These are phyloP conservation scores for Phortica variegata DNA, from an alignment of 1,140 invertebrate genomes.

Conservation along the genomic window DNA sequence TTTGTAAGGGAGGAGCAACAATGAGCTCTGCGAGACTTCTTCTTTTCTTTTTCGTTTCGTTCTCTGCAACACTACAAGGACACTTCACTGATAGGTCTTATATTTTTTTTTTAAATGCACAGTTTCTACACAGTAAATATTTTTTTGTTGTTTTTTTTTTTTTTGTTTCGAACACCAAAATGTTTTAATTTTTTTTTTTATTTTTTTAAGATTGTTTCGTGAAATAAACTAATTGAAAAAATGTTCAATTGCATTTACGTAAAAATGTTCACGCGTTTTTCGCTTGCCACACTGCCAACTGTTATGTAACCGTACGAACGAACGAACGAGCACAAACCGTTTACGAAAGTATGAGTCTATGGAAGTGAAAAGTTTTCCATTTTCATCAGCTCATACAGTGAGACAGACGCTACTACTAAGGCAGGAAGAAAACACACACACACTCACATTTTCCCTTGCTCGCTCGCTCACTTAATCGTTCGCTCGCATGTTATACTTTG, in stretches of 20 bases:
- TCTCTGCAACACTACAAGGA: slow-evolving; percentile 7
- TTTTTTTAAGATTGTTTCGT: no score
- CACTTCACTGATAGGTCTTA: slow-evolving; percentile 7
- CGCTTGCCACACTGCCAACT: slow-evolving; percentile 43
- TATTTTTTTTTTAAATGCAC: slow-evolving; percentile 14
- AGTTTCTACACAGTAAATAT: not conserved
- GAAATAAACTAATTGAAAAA: slow-evolving; percentile 12
- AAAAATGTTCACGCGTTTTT: slow-evolving; percentile 28
- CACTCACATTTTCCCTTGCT: no score
- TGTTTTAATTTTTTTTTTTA: not conserved
- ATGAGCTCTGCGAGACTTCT: no score
- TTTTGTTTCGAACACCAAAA: no score
- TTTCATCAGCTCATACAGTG: not conserved
- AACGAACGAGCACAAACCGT: not conserved
- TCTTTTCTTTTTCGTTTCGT: not conserved
- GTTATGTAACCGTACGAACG: slow-evolving; percentile 45
- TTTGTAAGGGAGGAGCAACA: not conserved
- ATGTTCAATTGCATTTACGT: slow-evolving; percentile 18
- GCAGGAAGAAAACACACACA: not conserved
- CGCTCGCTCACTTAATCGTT: no score
- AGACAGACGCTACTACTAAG: not conserved
- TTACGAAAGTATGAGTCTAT: slow-evolving; percentile 2
- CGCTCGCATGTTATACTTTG: no score
- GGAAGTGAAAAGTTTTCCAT: slow-evolving; percentile 7
- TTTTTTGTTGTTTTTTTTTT: not conserved